Base-by-base conservation (phyloP, 2,797 vertebrate species). In the Cyclura pinguis region DNA sequence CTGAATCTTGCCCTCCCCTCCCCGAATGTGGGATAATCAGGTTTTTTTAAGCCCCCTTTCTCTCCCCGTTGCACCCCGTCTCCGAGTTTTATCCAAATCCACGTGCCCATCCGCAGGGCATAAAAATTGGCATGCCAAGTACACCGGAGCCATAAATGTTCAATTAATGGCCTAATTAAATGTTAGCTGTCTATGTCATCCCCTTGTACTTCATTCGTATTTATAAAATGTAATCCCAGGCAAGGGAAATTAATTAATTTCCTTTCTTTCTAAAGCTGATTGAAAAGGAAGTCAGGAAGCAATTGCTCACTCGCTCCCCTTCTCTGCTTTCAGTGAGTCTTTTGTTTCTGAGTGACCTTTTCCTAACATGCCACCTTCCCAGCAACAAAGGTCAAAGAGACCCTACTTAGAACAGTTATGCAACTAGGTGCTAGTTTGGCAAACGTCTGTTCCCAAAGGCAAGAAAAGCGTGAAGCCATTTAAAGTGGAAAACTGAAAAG, bases 81-180 rank as follows among this genome's bases (percentile, higher is more conserved):
- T 24, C 24, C 38, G 13, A 14, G 18, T 42, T 14, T 1, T 62
- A 16, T 6, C 27, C 62, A 67, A 50, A 29, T 42, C 24, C 16
- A 42, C 24, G 38, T n/a, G 82, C 57, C 12, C 0, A 29, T 80
- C 78, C 59, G 10, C 50, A n/a, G 85, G 80, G 52, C 29, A 78
- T 62, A 77, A 90, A 90, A 92, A 47, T 32, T 87, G 74, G 84
- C 92, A 90, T 80, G 85, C 85, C 84, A 92, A 81, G 86, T 88
- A 90, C 91, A 90, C 73, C 74, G 38, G 88, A 93, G 86, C 83
- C 90, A 88, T 88, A 89, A 95, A 72, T 87, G 84, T 78, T 80
- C 22, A 32, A 88, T 94, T 91, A 89, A 57, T 77, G 86, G 90
- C 32, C 91, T 91, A 91, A 0, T 93, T 93, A 89, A 93, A 59